A percentile compares a stretch with the other conserved stretches of the same genome.
Evolutionary conservation across 2,888 invertebrate species (phyloP).

Genomic region (Lathronympha strigana): DNA sequence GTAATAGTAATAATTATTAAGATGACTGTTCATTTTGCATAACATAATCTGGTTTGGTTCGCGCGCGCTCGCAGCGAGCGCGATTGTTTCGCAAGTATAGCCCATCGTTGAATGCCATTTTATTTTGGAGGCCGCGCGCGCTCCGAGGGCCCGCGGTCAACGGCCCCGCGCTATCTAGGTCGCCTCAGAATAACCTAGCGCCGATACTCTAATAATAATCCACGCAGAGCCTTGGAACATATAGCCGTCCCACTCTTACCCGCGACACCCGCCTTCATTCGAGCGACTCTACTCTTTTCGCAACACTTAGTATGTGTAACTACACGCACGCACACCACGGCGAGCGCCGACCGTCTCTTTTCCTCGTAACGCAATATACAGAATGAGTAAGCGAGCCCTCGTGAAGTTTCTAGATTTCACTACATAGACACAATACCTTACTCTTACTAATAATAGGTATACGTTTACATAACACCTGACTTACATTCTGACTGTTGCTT

Average conservation of each 20-base stretch:
- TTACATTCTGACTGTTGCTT: slow-evolving; percentile 48
- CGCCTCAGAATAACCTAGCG: slow-evolving; percentile 84
- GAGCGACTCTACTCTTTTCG: slow-evolving; percentile 70
- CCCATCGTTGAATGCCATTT: slow-evolving; percentile 83
- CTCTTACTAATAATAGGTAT: slow-evolving; percentile 45
- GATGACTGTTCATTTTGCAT: slow-evolving; percentile 28
- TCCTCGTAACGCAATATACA: slow-evolving; percentile 54
- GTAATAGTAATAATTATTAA: slow-evolving; percentile 23
- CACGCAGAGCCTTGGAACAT: slow-evolving; percentile 72
- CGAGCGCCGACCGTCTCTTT: slow-evolving; percentile 70
- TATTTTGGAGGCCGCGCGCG: slow-evolving; percentile 82
- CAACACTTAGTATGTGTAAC: slow-evolving; percentile 61
- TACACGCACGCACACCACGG: slow-evolving; percentile 56
- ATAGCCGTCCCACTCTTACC: slow-evolving; percentile 74
- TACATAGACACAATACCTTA: slow-evolving; percentile 47
- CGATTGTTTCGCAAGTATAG: slow-evolving; percentile 80
- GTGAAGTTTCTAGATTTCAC: slow-evolving; percentile 59
- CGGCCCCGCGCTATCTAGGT: slow-evolving; percentile 83
- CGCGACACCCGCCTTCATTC: slow-evolving; percentile 58
- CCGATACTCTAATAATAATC: slow-evolving; percentile 84
- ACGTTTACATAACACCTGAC: slow-evolving; percentile 59
- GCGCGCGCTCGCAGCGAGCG: slow-evolving; percentile 50
- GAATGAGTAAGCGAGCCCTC: slow-evolving; percentile 54
- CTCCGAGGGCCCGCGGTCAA: slow-evolving; percentile 82
- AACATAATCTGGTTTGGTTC: slow-evolving; percentile 18